These are phyloP conservation scores for Zonitis immaculata DNA, from an alignment of 2,888 invertebrate genomes.

Conservation along the genomic window DNA sequence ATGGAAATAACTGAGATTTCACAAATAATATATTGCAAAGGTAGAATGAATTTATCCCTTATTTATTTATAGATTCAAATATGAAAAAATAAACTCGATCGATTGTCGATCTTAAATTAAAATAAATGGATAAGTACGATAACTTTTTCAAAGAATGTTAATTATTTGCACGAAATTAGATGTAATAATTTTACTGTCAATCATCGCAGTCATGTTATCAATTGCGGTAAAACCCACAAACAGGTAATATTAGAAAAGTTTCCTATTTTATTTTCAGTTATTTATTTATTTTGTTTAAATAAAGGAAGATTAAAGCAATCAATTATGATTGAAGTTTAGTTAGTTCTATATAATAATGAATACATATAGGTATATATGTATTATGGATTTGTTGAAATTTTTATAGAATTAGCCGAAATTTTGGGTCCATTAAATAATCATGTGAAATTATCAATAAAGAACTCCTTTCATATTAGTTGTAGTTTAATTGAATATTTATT, in stretches of 20 bases:
- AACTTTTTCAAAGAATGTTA: too few species aligned
- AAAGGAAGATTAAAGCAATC: background rate
- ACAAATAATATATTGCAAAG: background rate
- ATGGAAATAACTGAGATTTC: conserved; percentile 11
- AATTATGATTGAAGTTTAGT: background rate
- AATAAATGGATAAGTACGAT: too few species aligned
- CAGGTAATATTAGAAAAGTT: too few species aligned
- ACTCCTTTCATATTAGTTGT: conserved; percentile 10
- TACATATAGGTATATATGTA: too few species aligned
- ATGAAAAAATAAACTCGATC: background rate
- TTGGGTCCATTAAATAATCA: conserved; percentile 4
- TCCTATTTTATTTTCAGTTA: background rate
- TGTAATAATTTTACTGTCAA: too few species aligned
- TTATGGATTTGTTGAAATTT: background rate
- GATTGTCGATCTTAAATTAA: too few species aligned
- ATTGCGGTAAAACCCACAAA: too few species aligned
- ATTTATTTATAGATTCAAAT: conserved; percentile 2
- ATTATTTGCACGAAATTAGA: too few species aligned
- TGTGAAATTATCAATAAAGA: background rate
- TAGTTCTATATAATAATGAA: too few species aligned
- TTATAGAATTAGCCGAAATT: background rate
- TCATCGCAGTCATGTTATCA: too few species aligned
- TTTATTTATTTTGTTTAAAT: background rate
- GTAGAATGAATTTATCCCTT: background rate
- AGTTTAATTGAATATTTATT: conserved; percentile 15